A percentile compares a stretch with the other conserved stretches of the same genome.
phyloP scores from a whole-genome alignment of 2,113 vertebrate species.

The Glaucomys volans region DNA sequence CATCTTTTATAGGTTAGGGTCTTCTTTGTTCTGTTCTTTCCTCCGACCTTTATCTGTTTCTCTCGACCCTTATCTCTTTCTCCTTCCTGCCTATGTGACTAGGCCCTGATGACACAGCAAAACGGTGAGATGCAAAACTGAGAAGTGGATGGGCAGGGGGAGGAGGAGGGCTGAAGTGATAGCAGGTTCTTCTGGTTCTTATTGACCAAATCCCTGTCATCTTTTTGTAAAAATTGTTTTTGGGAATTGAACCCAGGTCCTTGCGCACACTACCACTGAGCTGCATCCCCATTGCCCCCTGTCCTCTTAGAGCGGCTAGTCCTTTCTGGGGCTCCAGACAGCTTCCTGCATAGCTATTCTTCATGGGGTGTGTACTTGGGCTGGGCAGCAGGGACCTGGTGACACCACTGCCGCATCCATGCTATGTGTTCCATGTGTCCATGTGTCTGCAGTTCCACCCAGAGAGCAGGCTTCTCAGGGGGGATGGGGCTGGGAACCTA shows the following conservation, averaged over 20 bases:
- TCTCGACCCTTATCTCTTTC: too few species aligned
- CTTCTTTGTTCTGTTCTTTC: too few species aligned
- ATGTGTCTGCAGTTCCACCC: background rate
- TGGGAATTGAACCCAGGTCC: background rate
- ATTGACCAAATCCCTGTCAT: background rate
- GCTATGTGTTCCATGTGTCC: accelerated
- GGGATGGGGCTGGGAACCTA: background rate
- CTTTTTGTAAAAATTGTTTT: too few species aligned
- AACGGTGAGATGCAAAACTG: too few species aligned
- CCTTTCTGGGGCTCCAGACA: background rate
- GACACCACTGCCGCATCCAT: accelerated
- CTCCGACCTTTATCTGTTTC: too few species aligned
- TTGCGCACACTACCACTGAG: too few species aligned
- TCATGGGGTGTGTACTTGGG: background rate
- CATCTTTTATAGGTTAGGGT: too few species aligned
- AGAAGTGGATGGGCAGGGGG: too few species aligned
- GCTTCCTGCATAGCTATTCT: background rate
- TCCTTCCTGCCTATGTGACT: too few species aligned
- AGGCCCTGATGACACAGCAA: too few species aligned
- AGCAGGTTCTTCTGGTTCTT: background rate
- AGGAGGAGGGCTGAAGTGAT: too few species aligned
- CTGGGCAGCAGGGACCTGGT: too few species aligned
- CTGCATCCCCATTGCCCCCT: background rate
- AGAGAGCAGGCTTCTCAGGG: background rate
- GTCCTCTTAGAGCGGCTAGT: background rate